Evolutionary conservation across 2,888 invertebrate species (phyloP), one percentile per base, ranked within the genome.

Genomic region (Agonopterix subpropinquella): DNA sequence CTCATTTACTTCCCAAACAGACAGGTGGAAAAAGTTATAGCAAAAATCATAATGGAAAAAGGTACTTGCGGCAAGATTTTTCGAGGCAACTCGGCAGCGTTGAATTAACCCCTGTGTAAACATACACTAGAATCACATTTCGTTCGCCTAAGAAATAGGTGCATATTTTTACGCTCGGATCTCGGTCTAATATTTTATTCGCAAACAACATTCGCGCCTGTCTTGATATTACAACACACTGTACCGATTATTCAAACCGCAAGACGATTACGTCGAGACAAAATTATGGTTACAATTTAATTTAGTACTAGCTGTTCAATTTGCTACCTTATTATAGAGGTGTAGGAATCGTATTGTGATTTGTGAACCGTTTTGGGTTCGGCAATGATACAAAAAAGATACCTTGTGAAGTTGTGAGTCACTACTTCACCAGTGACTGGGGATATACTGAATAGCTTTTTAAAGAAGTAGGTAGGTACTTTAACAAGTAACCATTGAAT

Each of bases 341-440:
- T 46, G 18, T 52, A 67, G 63, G 54, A 62, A 53, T 47, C 53
- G 51, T 52, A 11, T 37, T 45, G 51, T 48, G 15, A 48, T 51
- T 53, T 48, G 51, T 49, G 47, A 54, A 28, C 28, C 11, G 36
- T 54, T 28, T 28, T 57, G 53, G 48, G 49, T 47, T 61, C 75
- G 73, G 73, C 73, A 74, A 67, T 70, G 74, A 68, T 72, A 73
- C 70, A 67, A 70, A 68, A 28, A 65, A 65, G 67, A 67, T 65
- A 68, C 64, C 64, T 48, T 75, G 71, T 82, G 82, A 81, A 69
- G 63, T 48, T 75, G 71, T 82, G 82, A 81, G 70, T 82, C 82
- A 81, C 41, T 11, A 8, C 64, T n/a, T 39, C 7, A 28, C 28
- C 28, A 61, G 56, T 66, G 66, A 64, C 59, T 61, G 46, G 39